A percentile compares a stretch with the other conserved stretches of the same genome.
Evolutionary conservation across 2,797 vertebrate species (phyloP).

Genomic region (Lutjanus argentimaculatus): DNA sequence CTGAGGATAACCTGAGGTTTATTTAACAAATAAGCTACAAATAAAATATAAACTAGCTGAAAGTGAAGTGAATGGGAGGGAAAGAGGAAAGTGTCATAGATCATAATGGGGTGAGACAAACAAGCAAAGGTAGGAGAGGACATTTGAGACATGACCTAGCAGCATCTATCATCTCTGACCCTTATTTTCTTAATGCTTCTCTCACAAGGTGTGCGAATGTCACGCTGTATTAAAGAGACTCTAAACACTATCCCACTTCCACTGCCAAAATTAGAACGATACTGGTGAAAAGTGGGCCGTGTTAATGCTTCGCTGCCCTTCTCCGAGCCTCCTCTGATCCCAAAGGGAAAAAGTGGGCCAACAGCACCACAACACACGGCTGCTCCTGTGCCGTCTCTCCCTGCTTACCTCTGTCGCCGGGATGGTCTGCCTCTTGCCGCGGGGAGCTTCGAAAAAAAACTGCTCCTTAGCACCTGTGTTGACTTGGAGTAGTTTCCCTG

Average conservation of each 20-base stretch:
- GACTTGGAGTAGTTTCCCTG: conserved; percentile 98
- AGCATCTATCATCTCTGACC: conserved; percentile 55
- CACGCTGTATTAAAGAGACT: conserved; percentile 54
- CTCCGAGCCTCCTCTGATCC: conserved; percentile 57
- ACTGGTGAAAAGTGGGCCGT: conserved; percentile 81
- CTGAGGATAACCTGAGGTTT: too few relatives aligned
- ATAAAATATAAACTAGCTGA: background rate
- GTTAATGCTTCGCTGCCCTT: conserved; percentile 82
- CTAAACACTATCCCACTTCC: conserved; percentile 71
- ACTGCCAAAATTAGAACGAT: conserved; percentile 78
- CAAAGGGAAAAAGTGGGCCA: conserved; percentile 69
- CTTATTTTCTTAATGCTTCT: conserved; percentile 49
- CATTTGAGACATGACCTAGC: conserved; percentile 10
- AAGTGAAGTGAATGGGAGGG: conserved; percentile 10
- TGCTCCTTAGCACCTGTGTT: conserved; percentile 98
- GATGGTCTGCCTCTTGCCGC: conserved; percentile 96
- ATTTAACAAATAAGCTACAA: background rate
- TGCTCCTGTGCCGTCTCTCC: conserved; percentile 22
- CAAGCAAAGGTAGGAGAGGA: background rate
- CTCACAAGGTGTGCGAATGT: conserved; percentile 62
- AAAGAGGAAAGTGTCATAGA: conserved; percentile 17
- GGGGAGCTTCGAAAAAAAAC: conserved; percentile 98
- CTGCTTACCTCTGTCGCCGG: conserved; percentile 91
- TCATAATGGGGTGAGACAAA: background rate
- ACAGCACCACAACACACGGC: conserved; percentile 21